Evolutionary conservation across 2,113 vertebrate genomes (phyloP).

Genomic region (Isurus oxyrinchus): DNA sequence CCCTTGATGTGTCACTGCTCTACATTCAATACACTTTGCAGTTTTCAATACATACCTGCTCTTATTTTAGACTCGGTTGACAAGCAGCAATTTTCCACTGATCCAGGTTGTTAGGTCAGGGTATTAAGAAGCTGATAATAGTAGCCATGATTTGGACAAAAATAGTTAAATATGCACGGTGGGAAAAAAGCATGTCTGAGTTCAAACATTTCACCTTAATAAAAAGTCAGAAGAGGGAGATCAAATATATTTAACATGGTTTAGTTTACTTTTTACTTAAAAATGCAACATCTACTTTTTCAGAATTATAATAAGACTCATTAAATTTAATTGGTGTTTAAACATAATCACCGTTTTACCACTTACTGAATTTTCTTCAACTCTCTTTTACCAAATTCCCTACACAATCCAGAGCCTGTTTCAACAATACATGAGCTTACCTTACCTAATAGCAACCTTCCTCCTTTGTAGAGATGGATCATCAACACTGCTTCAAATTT

Average conservation of each 20-base stretch:
- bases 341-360: not conserved
- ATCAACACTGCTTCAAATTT: conserved; percentile 70
- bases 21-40: not conserved
- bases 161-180: not conserved
- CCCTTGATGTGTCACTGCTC: not conserved
- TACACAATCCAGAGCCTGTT: conserved; percentile 32
- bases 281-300: not conserved
- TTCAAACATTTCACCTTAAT: not conserved
- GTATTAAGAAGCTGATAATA: no score
- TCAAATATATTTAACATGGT: not conserved
- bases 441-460: conserved; percentile 78
- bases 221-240: not conserved
- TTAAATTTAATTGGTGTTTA: not conserved
- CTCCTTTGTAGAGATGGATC: conserved; percentile 82
- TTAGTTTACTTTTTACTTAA: not conserved
- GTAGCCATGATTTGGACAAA: no score
- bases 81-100: not conserved
- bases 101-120: not conserved
- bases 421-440: not conserved
- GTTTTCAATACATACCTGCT: not conserved
- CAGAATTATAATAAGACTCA: not conserved
- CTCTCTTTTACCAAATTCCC: conserved; percentile 42
- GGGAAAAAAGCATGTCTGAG: not conserved
- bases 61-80: not conserved
- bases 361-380: conserved; percentile 37